Evolutionary conservation across 2,113 vertebrate genomes (phyloP).

Genomic region (Pomatostomus ruficeps): DNA sequence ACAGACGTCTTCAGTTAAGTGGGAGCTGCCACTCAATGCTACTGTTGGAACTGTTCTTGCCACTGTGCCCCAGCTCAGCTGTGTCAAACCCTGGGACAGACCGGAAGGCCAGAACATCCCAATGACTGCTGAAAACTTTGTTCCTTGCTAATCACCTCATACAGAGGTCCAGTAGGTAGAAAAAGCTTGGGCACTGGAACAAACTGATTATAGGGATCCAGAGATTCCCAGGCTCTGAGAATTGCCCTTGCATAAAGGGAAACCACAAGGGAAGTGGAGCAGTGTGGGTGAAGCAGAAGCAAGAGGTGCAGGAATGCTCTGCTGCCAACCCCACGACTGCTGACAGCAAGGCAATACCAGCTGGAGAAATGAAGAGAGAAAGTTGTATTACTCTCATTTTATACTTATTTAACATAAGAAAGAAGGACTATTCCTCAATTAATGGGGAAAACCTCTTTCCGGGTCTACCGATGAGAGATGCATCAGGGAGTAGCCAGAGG

Average conservation of each 20-base stretch:
- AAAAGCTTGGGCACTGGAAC: neutral
- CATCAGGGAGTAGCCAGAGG: neutral
- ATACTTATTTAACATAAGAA: neutral
- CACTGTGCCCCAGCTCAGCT: neutral
- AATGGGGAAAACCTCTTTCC: neutral
- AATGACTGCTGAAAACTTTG: neutral
- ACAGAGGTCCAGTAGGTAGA: neutral
- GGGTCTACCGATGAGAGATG: neutral
- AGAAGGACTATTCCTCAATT: neutral
- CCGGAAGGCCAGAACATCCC: neutral
- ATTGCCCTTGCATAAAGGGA: neutral
- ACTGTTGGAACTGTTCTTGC: neutral
- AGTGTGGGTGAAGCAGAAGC: neutral
- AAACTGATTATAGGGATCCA: neutral
- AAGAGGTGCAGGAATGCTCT: neutral
- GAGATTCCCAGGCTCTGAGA: neutral
- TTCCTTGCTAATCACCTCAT: neutral
- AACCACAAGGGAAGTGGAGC: neutral
- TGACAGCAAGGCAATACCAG: neutral
- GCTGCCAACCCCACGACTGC: rapidly evolving
- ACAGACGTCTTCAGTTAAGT: neutral
- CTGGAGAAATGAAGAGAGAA: neutral
- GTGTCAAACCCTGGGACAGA: neutral
- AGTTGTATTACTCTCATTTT: neutral
- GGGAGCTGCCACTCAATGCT: neutral